Evolutionary conservation across 2,888 invertebrate genomes (phyloP).

Genomic region (Thysanoteuthis rhombus): DNA sequence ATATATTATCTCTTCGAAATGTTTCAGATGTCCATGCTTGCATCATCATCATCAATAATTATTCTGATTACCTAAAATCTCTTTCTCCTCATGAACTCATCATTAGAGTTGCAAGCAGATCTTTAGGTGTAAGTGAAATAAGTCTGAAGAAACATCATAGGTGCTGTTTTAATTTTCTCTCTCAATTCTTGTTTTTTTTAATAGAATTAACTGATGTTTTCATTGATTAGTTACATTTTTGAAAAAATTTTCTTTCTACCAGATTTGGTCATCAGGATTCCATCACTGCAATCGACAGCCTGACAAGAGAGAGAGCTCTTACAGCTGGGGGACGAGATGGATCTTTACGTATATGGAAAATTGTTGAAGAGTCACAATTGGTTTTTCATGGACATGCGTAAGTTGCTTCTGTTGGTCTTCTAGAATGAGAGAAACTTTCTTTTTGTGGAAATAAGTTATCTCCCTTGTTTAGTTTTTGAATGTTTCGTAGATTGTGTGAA

Average conservation of each 20-base stretch:
- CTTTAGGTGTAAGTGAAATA: background rate
- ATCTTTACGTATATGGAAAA: constrained; percentile 92
- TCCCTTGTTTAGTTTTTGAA: no score
- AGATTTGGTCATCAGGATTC: constrained; percentile 88
- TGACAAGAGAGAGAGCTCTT: constrained; percentile 85
- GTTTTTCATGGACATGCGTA: constrained; percentile 84
- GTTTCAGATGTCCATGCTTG: no score
- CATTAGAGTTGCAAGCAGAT: no score
- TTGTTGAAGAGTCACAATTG: constrained; percentile 94
- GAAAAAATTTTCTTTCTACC: constrained; percentile 39
- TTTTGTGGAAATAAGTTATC: no score
- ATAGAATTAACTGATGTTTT: background rate
- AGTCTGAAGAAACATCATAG: no score
- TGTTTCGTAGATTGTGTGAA: no score
- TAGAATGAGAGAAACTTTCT: no score
- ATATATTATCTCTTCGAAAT: no score
- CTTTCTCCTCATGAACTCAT: no score
- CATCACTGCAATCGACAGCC: constrained; percentile 87
- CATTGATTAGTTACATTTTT: background rate
- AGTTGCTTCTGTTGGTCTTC: constrained; percentile 33
- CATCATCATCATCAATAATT: no score
- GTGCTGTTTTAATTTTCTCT: background rate
- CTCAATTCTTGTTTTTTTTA: no score
- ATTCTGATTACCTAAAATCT: no score
- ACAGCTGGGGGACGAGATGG: constrained; percentile 90